Evolutionary conservation across 2,113 vertebrate genomes (phyloP), one percentile per base, ranked within the genome.

Genomic region (Taxidea taxus): DNA sequence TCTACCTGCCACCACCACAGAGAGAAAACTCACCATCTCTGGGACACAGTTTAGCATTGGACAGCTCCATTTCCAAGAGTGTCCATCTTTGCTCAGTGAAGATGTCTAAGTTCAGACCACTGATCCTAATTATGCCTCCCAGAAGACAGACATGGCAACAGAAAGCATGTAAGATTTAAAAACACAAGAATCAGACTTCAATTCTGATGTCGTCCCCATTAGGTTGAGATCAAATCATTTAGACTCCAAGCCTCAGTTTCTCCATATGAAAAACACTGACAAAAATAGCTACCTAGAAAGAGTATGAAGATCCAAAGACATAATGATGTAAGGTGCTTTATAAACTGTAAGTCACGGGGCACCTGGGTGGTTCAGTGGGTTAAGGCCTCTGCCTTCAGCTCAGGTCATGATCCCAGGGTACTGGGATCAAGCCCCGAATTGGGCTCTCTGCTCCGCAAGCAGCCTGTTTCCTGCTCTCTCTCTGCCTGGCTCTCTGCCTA

Each of bases 101-200:
- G 87, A 42, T 5, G 3, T 64, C 84, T 66, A 72, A 64, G 6
- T 84, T 88, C 37, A 84, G 31, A 88, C 31, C 20, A 34, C 25
- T 42, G 9, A 20, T 80, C 62, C 23, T 88, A 80, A 78, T 66
- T 87, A 60, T 5, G 7, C 37, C 23, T 75, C 62, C 13, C 23
- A 31, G 44, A 86, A 42, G 16, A 62, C 56, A 88, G 39, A 89
- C 91, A 86, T 62, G 74, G 31, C 14, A 16, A 80, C 16, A 18
- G n/a, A 86, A 62, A 80, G 21, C 87, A 20, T 44, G 37, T 25
- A 60, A 88, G 68, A 78, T n/a, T 93, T 72, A 78, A 44, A 87
- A 90, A 94, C 6, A 95, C n/a, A 75, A 92, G 87, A 84, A 64
- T 80, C 39, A 66, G 31, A 87, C 72, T 97, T 70, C 80, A 87